Evolutionary conservation across 1,140 invertebrate species (phyloP).

Genomic region (Bacillus rossius): DNA sequence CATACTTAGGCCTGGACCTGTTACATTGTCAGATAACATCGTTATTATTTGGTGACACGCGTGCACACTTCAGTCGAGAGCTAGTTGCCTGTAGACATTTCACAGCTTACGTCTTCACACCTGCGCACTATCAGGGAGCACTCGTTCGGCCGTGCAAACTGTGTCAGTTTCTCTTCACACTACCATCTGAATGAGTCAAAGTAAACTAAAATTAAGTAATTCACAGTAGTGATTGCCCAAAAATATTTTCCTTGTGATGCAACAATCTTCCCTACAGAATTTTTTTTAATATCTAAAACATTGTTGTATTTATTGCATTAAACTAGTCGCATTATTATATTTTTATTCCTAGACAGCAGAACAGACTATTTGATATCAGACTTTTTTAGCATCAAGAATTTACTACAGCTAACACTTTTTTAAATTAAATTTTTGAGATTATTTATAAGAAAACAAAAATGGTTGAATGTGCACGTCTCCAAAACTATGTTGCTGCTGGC

Average conservation of each 20-base stretch:
- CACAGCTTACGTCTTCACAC: conserved; percentile 2
- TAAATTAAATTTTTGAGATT: no score
- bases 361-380: conserved; percentile 4
- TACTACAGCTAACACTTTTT: no score
- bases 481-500: no score
- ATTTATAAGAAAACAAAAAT: no score
- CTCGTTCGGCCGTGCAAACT: neutral
- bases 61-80: conserved; percentile 27
- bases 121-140: conserved; percentile 4
- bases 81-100: conserved; percentile 22
- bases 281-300: neutral
- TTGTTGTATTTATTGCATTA: conserved; percentile 13
- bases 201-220: no score
- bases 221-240: no score
- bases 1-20: conserved; percentile 32
- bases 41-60: conserved; percentile 28
- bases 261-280: no score
- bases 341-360: conserved; percentile 11
- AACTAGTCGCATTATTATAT: conserved; percentile 14
- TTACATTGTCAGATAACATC: conserved; percentile 28
- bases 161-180: no score
- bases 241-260: no score
- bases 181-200: no score
- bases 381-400: no score
- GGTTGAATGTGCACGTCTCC: no score